Base-by-base conservation (phyloP, 2,113 vertebrate genomes). In the Channa argus region DNA sequence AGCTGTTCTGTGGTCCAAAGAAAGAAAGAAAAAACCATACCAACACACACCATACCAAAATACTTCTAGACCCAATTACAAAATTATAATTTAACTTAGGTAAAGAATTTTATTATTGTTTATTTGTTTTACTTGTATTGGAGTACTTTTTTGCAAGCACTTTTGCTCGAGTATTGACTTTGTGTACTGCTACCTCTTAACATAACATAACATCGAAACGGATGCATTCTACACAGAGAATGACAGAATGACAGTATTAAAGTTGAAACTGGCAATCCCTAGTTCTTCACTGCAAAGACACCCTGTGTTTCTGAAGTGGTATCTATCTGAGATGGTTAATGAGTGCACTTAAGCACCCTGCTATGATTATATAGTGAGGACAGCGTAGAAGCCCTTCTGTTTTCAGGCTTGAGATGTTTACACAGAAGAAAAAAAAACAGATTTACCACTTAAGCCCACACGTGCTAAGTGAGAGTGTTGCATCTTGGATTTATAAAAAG, bases 381-480 rank as follows among this genome's bases (percentile, higher is more conserved):
- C n/a, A 13, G 34, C 15, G 41, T n/a, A 3, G 15, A 4, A 41
- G 10, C 13, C 9, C 33, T 9, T 64, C 5, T 71, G 45, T 78
- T 65, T 71, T 63, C 52, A 36, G 56, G 62, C 15, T 63, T 10
- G 8, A 41, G 9, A 39, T 46, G 63, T 84, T n/a, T 77, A 44
- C 68, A 59, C 12, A 39, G 54, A 65, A 45, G 69, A 24, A 88
- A 86, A 87, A 87, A 75, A 85, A 83, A 88, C 77, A 79, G 41
- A 66, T 88, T 84, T 77, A 84, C 67, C 49, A 14, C 63, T 64
- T n/a, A 66, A 65, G 80, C 63, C 58, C 6, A 2, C 8, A 36
- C 53, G 74, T 79, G 83, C 53, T 83, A 87, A 90, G 72, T 87
- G 84, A 87, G 67, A 77, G 52, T 37, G 74, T 51, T 34, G 61